Evolutionary conservation across 2,888 invertebrate genomes (phyloP), one percentile per base, ranked within the genome.

Genomic region (Eumacrocentrus americanus): DNA sequence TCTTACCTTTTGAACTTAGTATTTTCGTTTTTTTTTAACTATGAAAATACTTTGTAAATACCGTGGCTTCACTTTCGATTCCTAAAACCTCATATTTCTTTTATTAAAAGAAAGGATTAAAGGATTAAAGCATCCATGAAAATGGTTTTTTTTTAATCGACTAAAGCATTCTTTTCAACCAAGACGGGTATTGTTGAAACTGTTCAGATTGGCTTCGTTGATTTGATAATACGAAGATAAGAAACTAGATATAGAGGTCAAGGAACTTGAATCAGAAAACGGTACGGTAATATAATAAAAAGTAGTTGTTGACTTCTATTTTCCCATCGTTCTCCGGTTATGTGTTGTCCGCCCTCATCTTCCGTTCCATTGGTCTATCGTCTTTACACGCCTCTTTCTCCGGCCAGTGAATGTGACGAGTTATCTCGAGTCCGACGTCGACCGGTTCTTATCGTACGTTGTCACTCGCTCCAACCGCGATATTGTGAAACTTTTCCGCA

Each of bases 351-450:
- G 20, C 38, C 53, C 16, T 25, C 38, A 29, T 29, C 29, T 29
- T 29, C 9, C 29, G 29, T 29, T 29, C 54, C 48, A 58, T 60
- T 58, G 63, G 58, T 35, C 58, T 40, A 48, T 61, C 29, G 37
- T 29, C 25, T 25, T 56, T 58, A 62, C 60, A 60, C 52, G 65
- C 53, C 46, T 58, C 44, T 35, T 46, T 48, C 50, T 50, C n/a
- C 47, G 12, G 23, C 20, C 62, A 40, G 60, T 50, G 58, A 63
- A 65, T 60, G 58, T 42, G 35, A 56, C 55, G 50, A 62, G 63
- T 63, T 58, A 55, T 55, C 44, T 47, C 18, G 38, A 56, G 34
- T 12, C 29, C 55, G 57, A 54, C 46, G 22, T 51, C 61, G 38
- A 42, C 25, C 14, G 40, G 40, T 55, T 56, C 56, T 65, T 62